phyloP scores from a whole-genome alignment of 2,113 vertebrate genomes.

The Lepisosteus osseus region DNA sequence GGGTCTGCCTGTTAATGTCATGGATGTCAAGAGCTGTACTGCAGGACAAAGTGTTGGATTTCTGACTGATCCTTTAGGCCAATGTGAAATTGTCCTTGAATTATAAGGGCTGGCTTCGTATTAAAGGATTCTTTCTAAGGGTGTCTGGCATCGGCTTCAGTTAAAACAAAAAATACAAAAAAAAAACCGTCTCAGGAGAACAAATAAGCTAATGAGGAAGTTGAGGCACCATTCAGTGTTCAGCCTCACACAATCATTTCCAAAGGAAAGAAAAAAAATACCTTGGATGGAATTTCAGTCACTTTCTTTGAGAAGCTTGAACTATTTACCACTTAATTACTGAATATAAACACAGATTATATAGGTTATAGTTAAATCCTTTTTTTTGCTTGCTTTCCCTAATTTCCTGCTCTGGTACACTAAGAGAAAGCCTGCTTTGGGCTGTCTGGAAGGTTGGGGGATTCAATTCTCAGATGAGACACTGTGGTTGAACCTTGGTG shows the following conservation, averaged over 20 bases:
- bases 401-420: no score
- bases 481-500: no score
- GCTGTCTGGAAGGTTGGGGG: no score
- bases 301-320: background rate
- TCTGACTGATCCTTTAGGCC: slow-evolving; percentile 10
- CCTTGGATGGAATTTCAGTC: background rate
- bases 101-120: slow-evolving; percentile 19
- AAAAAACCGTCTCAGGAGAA: background rate
- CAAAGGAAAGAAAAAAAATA: background rate
- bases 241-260: background rate
- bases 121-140: slow-evolving; percentile 23
- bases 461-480: no score
- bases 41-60: slow-evolving; percentile 3
- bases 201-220: slow-evolving; percentile 17
- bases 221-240: background rate
- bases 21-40: background rate
- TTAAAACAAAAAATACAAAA: slow-evolving; percentile 8
- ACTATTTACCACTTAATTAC: background rate
- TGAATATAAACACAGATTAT: background rate
- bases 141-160: background rate
- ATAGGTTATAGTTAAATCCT: background rate
- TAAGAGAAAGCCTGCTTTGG: no score
- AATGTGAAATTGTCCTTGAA: slow-evolving; percentile 37
- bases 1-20: slow-evolving; percentile 19
- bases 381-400: background rate